These are phyloP conservation scores for Austrofundulus limnaeus DNA, from an alignment of 2,113 vertebrate species.

Conservation along the genomic window DNA sequence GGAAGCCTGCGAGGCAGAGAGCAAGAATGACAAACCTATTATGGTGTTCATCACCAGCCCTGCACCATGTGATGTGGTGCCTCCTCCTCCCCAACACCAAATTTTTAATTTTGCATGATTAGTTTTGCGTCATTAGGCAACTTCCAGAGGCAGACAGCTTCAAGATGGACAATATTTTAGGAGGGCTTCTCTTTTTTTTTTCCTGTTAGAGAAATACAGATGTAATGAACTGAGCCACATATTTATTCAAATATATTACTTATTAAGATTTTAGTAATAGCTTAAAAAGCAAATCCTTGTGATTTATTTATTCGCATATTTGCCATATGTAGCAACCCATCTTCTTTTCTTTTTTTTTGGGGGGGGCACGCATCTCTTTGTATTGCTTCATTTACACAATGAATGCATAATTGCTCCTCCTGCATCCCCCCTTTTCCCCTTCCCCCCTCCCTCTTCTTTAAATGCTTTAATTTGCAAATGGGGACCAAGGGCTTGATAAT, in stretches of 20 bases:
- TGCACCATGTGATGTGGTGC: slow-evolving; percentile 93
- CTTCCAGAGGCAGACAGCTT: slow-evolving; percentile 89
- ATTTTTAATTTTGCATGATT: slow-evolving; percentile 99
- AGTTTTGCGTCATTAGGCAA: slow-evolving; percentile 99
- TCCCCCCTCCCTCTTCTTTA: slow-evolving; percentile 74
- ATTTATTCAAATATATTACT: not conserved
- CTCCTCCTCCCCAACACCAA: slow-evolving; percentile 85
- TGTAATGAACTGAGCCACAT: slow-evolving; percentile 45
- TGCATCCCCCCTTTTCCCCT: slow-evolving; percentile 52
- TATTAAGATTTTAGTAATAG: not conserved
- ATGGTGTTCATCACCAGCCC: slow-evolving; percentile 89
- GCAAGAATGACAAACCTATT: slow-evolving; percentile 88
- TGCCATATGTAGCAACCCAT: slow-evolving; percentile 66
- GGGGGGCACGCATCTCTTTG: slow-evolving; percentile 87
- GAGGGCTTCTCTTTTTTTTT: slow-evolving; percentile 42
- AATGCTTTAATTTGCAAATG: slow-evolving; percentile 96
- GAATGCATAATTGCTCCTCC: slow-evolving; percentile 84
- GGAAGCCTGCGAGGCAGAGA: slow-evolving; percentile 90
- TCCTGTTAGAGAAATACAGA: slow-evolving; percentile 76
- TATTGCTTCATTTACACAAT: slow-evolving; percentile 93
- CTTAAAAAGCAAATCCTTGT: not conserved
- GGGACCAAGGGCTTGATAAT: slow-evolving; percentile 92
- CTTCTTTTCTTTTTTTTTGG: too few species aligned
- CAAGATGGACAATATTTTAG: slow-evolving; percentile 91
- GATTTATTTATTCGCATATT: slow-evolving; percentile 60